phyloP scores from a whole-genome alignment of 2,113 vertebrate genomes.

The Xiphophorus couchianus region DNA sequence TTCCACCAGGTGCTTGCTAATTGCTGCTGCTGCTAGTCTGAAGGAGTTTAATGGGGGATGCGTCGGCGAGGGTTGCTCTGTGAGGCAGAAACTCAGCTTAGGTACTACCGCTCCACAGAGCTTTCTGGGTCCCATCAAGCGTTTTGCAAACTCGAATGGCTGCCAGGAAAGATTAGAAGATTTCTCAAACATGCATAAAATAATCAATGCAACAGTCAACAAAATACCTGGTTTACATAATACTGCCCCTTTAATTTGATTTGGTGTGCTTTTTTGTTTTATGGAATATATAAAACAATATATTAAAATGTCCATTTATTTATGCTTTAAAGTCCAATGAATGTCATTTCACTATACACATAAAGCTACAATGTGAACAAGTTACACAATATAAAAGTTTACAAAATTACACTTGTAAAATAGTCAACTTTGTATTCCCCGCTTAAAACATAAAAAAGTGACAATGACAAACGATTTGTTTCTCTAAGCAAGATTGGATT shows the following conservation, averaged over 20 bases:
- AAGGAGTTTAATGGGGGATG: no score
- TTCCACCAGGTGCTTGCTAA: no score
- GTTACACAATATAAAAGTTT: slow-evolving; percentile 52
- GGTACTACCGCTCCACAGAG: no score
- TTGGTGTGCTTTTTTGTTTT: slow-evolving; percentile 31
- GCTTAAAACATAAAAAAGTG: not conserved
- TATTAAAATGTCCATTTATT: slow-evolving; percentile 3
- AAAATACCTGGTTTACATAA: no score
- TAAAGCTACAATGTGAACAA: slow-evolving; percentile 31
- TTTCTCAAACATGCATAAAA: no score
- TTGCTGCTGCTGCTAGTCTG: no score
- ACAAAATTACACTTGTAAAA: slow-evolving; percentile 55
- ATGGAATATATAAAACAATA: slow-evolving; percentile 6
- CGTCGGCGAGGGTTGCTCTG: no score
- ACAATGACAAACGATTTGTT: slow-evolving; percentile 1
- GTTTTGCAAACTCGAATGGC: no score
- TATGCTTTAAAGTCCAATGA: not conserved
- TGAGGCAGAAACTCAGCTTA: no score
- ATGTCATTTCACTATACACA: slow-evolving; percentile 28
- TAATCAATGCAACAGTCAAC: no score
- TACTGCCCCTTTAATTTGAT: not conserved
- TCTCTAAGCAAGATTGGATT: slow-evolving; percentile 5
- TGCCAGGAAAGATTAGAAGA: no score
- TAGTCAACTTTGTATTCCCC: slow-evolving; percentile 2
- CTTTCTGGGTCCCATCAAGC: no score